Evolutionary conservation across 2,797 vertebrate genomes (phyloP), one percentile per base, ranked within the genome.

Genomic region (Neosalanx taihuensis): DNA sequence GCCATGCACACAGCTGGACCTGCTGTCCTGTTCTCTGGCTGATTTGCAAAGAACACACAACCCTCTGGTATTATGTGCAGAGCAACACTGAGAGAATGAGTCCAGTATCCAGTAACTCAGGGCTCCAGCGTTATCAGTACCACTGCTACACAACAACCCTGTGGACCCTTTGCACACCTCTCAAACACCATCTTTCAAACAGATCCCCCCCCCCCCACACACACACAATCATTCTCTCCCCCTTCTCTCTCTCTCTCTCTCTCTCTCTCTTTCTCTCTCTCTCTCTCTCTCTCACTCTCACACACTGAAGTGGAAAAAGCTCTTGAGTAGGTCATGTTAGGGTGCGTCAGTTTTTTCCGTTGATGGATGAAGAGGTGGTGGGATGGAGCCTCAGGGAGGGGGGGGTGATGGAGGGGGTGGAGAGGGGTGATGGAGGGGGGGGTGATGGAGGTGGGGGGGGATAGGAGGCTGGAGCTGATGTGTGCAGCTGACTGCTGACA

Each of bases 261-360:
- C 35, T 53, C 64, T 31, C 75, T 65, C 18, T 29, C 51, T n/a
- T 35, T 29, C 29, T 61, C 60, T 49, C 9, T 46, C 15, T 4
- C 20, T 9, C 37, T 18, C 13, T 13, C 59, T 35, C 62, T 9
- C 15, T 57, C 69, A 76, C 78, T 74, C 64, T 76, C 72, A 67
- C 41, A 71, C 26, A 59, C 62, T 7, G 71, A 90, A 86, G 87
- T 91, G 90, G 87, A 91, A 92, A 91, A 90, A 88, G 70, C 86
- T 91, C 88, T 91, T 87, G 84, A 89, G 81, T 75, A 76, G 86
- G 91, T 89, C 88, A 89, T 72, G 81, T 84, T 84, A 86, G 78
- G 89, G 79, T 78, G 86, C 87, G 79, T 85, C 82, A 85, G 87
- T 81, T 87, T 91, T 91, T 91, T 92, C 89, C 89, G 90, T 56